These are phyloP conservation scores for Crocodylus rhombifer DNA, from an alignment of 2,797 vertebrate genomes.

Conservation along the genomic window DNA sequence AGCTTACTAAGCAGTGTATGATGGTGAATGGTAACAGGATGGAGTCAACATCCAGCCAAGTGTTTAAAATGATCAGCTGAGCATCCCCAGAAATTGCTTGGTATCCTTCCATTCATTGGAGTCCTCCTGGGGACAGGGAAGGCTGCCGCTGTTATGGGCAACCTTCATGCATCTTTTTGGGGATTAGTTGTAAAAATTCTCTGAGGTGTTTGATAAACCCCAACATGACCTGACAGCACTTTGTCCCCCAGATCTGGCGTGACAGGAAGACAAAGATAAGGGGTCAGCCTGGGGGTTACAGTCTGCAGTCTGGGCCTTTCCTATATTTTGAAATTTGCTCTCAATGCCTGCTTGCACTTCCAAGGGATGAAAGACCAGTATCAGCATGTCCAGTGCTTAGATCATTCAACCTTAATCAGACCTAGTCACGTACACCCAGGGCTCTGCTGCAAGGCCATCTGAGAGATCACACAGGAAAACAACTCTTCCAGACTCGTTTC, in stretches of 20 bases:
- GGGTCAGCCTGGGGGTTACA: too few relatives aligned
- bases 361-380: too few relatives aligned
- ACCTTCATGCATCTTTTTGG: conserved; percentile 12
- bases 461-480: too few relatives aligned
- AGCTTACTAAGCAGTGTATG: neutral
- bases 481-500: neutral
- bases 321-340: neutral
- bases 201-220: neutral
- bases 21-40: neutral
- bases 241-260: too few relatives aligned
- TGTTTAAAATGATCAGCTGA: neutral
- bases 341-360: too few relatives aligned
- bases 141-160: neutral
- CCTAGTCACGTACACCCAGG: too few relatives aligned
- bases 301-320: neutral
- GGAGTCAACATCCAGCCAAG: neutral
- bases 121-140: neutral
- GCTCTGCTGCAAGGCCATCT: too few relatives aligned
- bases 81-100: conserved; percentile 7
- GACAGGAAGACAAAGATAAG: too few relatives aligned
- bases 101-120: neutral
- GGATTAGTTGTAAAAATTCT: neutral
- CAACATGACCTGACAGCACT: too few relatives aligned
- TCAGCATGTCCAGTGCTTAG: too few relatives aligned
- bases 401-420: too few relatives aligned